Percentiles rank a stretch among this genome's conserved stretches.
Conservation (phyloP, 1,140 invertebrate genomes). For the Leptopilina clavipes region DNA sequence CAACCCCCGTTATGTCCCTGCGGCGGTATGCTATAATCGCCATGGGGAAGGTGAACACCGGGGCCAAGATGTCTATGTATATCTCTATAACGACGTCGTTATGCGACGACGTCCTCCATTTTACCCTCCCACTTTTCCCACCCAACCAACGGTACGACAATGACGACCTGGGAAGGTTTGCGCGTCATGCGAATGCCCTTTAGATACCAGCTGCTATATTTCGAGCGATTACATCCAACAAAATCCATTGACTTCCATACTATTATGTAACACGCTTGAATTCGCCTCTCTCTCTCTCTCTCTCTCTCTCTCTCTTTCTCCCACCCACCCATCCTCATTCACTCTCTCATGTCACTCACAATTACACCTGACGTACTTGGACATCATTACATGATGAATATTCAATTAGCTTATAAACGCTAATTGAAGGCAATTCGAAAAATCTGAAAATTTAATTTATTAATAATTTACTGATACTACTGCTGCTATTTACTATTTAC, state of each 20-base stretch:
- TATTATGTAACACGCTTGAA: too few relatives aligned
- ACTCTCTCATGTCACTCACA: too few relatives aligned
- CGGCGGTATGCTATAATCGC: conserved; percentile 60
- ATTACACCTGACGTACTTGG: too few relatives aligned
- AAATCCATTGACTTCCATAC: neutral
- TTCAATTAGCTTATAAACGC: too few relatives aligned
- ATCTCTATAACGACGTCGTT: conserved; percentile 61
- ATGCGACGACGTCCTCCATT: conserved; percentile 41
- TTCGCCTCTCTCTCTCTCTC: too few relatives aligned
- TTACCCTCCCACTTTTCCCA: neutral
- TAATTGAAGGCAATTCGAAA: too few relatives aligned
- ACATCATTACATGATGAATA: too few relatives aligned
- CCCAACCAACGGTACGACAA: neutral
- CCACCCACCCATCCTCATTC: too few relatives aligned
- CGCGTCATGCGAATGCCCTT: neutral
- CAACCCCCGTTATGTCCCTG: conserved; percentile 56
- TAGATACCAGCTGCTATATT: conserved; percentile 4
- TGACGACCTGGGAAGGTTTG: conserved; percentile 4
- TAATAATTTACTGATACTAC: too few relatives aligned
- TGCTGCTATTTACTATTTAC: too few relatives aligned
- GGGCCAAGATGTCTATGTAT: conserved; percentile 57
- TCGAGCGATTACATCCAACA: neutral
- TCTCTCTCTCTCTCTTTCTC: too few relatives aligned
- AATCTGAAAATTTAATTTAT: too few relatives aligned
- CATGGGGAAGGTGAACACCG: conserved; percentile 53